phyloP scores from a whole-genome alignment of 2,113 vertebrate species.

The Bombycilla garrulus region DNA sequence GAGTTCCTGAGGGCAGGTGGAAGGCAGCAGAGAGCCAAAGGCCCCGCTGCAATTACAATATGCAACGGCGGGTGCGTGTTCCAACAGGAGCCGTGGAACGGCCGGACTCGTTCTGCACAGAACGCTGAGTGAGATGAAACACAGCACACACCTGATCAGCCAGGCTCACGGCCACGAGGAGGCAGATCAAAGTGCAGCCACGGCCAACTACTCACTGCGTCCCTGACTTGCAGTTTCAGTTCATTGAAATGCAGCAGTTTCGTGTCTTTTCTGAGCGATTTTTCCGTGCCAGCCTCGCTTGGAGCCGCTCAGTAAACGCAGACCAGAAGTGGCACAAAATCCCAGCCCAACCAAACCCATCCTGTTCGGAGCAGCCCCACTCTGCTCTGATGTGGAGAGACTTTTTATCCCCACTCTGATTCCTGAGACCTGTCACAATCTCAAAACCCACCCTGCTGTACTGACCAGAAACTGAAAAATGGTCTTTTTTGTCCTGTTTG shows the following conservation, averaged over 20 bases:
- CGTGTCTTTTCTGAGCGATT: background rate
- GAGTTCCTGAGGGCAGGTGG: slow-evolving; percentile 51
- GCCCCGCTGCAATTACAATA: background rate
- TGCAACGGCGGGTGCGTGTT: slow-evolving; percentile 10
- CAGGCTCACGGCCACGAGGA: background rate
- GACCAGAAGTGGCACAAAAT: background rate
- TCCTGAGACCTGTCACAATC: background rate
- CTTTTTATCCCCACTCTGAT: background rate
- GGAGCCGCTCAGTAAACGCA: background rate
- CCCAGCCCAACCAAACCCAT: background rate
- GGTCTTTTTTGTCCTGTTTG: background rate
- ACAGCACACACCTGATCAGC: slow-evolving; percentile 18
- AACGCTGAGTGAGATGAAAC: slow-evolving; percentile 35
- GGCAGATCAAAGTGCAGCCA: slow-evolving; percentile 51
- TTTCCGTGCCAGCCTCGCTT: background rate
- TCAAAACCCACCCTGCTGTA: background rate
- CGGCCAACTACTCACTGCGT: background rate
- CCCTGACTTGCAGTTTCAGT: slow-evolving; percentile 60
- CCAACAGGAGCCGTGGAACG: slow-evolving; percentile 32
- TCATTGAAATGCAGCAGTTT: slow-evolving; percentile 58
- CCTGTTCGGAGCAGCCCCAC: background rate
- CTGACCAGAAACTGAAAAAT: background rate
- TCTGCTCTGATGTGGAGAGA: rapidly evolving
- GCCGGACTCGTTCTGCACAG: slow-evolving; percentile 5
- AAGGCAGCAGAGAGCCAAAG: background rate